Percentiles rank a stretch among this genome's conserved stretches.
Evolutionary conservation across 2,113 vertebrate genomes (phyloP).

Genomic region (Psilopsiagon aymara): DNA sequence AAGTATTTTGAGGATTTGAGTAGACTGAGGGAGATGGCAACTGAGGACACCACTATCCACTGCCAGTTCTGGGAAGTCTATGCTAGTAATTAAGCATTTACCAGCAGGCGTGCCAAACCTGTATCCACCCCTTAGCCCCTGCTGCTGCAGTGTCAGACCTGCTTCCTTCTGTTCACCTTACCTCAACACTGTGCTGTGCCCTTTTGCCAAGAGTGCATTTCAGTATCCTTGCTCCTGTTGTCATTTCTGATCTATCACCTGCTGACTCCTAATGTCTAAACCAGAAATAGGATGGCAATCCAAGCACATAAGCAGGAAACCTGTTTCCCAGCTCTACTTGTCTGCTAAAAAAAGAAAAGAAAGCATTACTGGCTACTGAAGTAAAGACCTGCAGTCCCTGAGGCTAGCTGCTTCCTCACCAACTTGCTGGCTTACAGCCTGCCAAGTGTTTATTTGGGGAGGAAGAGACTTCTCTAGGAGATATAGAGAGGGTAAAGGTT

Average conservation of each 20-base stretch:
- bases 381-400: background rate
- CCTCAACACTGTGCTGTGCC: accelerated
- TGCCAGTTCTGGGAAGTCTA: background rate
- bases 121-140: background rate
- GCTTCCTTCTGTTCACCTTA: background rate
- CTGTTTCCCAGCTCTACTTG: background rate
- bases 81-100: background rate
- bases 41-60: background rate
- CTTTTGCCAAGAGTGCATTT: background rate
- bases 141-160: background rate
- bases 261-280: background rate
- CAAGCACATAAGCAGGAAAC: background rate
- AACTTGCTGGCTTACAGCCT: background rate
- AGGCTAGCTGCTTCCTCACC: background rate
- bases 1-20: background rate
- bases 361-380: background rate
- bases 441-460: background rate
- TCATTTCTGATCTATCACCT: background rate
- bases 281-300: background rate
- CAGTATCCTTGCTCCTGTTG: background rate
- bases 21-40: background rate
- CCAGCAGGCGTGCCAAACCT: background rate
- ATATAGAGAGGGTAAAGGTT: background rate
- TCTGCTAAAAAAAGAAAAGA: background rate
- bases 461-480: background rate